Conservation (phyloP, 2,888 invertebrate genomes). For the Ceraclea dissimilis region DNA sequence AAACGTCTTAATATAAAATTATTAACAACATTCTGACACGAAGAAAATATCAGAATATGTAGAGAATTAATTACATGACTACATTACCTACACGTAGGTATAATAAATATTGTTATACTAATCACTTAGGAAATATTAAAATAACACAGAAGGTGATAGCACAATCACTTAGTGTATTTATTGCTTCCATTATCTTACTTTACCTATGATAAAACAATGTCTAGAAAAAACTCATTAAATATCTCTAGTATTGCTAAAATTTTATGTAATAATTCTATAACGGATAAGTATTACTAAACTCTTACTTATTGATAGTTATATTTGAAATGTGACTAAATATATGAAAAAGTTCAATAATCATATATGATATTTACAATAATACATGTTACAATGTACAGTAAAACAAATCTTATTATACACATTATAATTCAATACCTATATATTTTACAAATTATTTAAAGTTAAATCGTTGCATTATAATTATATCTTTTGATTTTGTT, state of each 20-base stretch:
- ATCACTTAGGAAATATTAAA: constrained; percentile 19
- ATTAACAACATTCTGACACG: too few species aligned
- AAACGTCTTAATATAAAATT: too few species aligned
- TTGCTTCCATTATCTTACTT: constrained; percentile 23
- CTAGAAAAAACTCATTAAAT: constrained; percentile 22
- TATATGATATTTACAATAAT: not conserved
- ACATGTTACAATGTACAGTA: not conserved
- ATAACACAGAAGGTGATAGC: constrained; percentile 23
- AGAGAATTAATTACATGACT: too few species aligned
- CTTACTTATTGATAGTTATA: not conserved
- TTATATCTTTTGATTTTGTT: not conserved
- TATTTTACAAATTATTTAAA: not conserved
- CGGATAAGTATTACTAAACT: constrained; percentile 5
- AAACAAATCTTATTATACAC: not conserved
- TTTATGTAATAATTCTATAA: constrained; percentile 23
- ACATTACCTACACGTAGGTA: not conserved
- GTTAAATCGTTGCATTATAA: not conserved
- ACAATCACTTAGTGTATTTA: constrained; percentile 24
- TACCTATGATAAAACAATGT: constrained; percentile 23
- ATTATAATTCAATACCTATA: too few species aligned
- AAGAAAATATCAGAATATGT: too few species aligned
- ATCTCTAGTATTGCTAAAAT: constrained; percentile 25
- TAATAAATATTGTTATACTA: constrained; percentile 9
- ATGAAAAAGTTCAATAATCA: not conserved
- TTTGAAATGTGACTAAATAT: not conserved